Evolutionary conservation across 1,140 invertebrate species (phyloP).

Genomic region (Drosophila obscura): DNA sequence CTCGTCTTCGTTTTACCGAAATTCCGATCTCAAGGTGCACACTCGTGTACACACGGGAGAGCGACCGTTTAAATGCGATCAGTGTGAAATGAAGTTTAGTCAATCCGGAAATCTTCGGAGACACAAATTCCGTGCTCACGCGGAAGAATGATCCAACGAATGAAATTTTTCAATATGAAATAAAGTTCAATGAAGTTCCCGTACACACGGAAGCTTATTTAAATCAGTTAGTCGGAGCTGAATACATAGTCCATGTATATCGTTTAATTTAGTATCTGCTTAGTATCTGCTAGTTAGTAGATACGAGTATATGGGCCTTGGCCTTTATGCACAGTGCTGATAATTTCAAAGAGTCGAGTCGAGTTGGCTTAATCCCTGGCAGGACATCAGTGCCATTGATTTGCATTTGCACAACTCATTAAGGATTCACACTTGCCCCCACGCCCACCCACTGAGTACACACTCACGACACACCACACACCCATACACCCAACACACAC

Average conservation of each 20-base stretch:
- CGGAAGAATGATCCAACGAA: too few relatives aligned
- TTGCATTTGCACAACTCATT: slow-evolving; percentile 54
- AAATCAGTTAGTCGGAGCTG: too few relatives aligned
- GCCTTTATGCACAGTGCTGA: slow-evolving; percentile 6
- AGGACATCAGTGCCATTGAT: slow-evolving; percentile 38
- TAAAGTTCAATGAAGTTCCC: too few relatives aligned
- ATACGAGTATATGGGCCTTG: not conserved
- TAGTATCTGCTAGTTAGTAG: slow-evolving; percentile 14
- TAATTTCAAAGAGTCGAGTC: slow-evolving; percentile 28
- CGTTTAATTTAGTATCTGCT: slow-evolving; percentile 11
- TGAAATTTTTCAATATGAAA: too few relatives aligned
- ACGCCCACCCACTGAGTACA: not conserved
- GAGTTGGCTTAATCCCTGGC: slow-evolving; percentile 30
- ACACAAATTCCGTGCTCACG: too few relatives aligned
- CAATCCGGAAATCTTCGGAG: too few relatives aligned
- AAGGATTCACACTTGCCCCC: slow-evolving; percentile 46
- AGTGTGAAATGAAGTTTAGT: too few relatives aligned
- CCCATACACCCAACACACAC: not conserved
- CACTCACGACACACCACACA: not conserved
- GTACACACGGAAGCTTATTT: too few relatives aligned
- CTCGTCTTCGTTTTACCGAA: not conserved
- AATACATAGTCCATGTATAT: too few relatives aligned
- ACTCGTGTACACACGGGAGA: not conserved
- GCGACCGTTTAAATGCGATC: slow-evolving; percentile 1
- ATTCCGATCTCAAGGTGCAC: not conserved